Evolutionary conservation across 2,797 vertebrate genomes (phyloP).

Genomic region (Cyclopterus lumpus): DNA sequence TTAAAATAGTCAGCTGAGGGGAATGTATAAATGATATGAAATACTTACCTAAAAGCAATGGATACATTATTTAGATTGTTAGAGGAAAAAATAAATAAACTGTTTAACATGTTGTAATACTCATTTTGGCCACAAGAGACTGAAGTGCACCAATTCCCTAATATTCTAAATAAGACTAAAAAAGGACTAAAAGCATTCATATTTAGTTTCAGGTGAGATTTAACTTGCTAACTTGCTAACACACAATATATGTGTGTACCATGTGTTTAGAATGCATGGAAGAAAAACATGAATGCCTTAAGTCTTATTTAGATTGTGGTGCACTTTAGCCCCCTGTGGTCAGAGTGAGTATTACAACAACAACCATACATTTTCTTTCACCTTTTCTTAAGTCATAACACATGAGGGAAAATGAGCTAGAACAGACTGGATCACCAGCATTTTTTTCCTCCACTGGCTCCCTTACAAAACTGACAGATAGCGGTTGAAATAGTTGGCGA

Average conservation of each 20-base stretch:
- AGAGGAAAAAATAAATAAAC: neutral
- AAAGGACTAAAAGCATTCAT: neutral
- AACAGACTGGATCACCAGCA: neutral
- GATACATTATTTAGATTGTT: neutral
- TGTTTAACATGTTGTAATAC: neutral
- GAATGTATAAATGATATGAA: neutral
- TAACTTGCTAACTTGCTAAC: neutral
- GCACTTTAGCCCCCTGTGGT: neutral
- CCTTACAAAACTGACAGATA: neutral
- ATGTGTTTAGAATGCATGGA: neutral
- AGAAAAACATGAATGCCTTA: neutral
- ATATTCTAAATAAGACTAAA: neutral
- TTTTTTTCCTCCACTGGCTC: too few species aligned
- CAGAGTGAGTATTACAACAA: neutral
- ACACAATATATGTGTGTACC: neutral
- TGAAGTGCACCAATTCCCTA: neutral
- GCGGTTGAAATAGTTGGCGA: neutral
- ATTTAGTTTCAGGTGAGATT: neutral
- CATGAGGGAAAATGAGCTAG: neutral
- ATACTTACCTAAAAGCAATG: too few species aligned
- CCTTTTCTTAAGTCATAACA: neutral
- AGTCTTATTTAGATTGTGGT: neutral
- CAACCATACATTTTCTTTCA: neutral
- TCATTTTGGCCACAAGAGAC: neutral
- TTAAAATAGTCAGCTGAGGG: neutral